Conservation (phyloP, 1,140 invertebrate genomes). For the Drosophila watanabei region DNA sequence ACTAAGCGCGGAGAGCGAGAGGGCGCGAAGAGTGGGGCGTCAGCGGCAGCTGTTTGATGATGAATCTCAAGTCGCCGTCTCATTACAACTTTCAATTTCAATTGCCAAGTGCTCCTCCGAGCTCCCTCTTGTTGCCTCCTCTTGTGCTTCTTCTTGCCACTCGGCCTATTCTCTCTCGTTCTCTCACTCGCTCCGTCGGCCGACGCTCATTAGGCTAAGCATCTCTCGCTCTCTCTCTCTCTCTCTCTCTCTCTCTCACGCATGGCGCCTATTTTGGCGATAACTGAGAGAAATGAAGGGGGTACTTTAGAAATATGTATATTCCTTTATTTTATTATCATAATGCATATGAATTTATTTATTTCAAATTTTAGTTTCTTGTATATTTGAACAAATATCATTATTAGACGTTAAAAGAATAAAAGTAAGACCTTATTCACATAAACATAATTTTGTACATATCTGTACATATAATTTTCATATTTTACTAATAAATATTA, state of each 20-base stretch:
- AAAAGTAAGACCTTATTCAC: too few relatives aligned
- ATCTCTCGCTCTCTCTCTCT: slow-evolving; percentile 19
- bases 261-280: slow-evolving; percentile 20
- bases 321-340: background rate
- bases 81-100: slow-evolving; percentile 82
- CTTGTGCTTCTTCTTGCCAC: slow-evolving; percentile 19
- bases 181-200: slow-evolving; percentile 16
- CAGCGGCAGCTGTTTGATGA: slow-evolving; percentile 72
- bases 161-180: slow-evolving; percentile 11
- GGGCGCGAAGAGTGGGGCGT: slow-evolving; percentile 6
- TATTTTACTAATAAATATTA: too few relatives aligned
- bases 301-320: background rate
- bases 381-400: too few relatives aligned
- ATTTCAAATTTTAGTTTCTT: too few relatives aligned
- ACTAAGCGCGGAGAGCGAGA: background rate
- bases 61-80: slow-evolving; percentile 62
- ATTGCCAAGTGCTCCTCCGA: slow-evolving; percentile 61
- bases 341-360: background rate
- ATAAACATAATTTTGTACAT: too few relatives aligned
- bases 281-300: background rate
- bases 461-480: background rate
- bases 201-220: slow-evolving; percentile 38
- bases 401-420: too few relatives aligned
- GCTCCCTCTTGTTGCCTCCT: background rate
- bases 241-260: slow-evolving; percentile 27